These are phyloP conservation scores for Diabrotica undecimpunctata DNA, from an alignment of 1,140 invertebrate species.

Conservation along the genomic window DNA sequence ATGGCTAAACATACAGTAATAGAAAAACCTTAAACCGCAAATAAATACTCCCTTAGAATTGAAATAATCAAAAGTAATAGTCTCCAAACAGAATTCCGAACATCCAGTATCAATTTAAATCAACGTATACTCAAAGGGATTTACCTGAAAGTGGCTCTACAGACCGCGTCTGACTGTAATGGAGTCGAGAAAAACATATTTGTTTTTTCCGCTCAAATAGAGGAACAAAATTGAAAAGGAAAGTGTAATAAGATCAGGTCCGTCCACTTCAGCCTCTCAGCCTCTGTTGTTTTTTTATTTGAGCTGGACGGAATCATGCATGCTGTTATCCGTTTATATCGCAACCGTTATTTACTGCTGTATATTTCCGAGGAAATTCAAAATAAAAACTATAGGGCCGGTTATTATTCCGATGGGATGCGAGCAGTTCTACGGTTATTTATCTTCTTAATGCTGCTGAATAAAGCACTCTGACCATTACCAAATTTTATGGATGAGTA, in stretches of 20 bases:
- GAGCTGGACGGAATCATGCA: constrained; percentile 32
- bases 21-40: too few relatives aligned
- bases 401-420: constrained; percentile 2
- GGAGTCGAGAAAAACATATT: constrained; percentile 40
- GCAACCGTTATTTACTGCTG: constrained; percentile 22
- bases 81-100: neutral
- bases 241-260: constrained; percentile 35
- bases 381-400: constrained; percentile 9
- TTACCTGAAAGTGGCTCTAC: neutral
- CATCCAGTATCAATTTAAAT: neutral
- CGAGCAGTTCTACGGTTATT: neutral
- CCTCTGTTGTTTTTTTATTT: constrained; percentile 32
- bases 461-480: neutral
- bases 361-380: constrained; percentile 20
- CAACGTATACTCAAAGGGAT: neutral
- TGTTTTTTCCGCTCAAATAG: constrained; percentile 41
- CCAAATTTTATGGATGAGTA: neutral
- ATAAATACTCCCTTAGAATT: too few relatives aligned
- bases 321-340: constrained; percentile 32
- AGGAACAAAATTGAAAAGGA: constrained; percentile 41
- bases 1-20: too few relatives aligned
- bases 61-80: neutral
- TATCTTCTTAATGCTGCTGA: neutral
- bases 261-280: constrained; percentile 28
- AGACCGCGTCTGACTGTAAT: constrained; percentile 24